phyloP scores from a whole-genome alignment of 2,113 vertebrate genomes.

The Mastomys coucha region DNA sequence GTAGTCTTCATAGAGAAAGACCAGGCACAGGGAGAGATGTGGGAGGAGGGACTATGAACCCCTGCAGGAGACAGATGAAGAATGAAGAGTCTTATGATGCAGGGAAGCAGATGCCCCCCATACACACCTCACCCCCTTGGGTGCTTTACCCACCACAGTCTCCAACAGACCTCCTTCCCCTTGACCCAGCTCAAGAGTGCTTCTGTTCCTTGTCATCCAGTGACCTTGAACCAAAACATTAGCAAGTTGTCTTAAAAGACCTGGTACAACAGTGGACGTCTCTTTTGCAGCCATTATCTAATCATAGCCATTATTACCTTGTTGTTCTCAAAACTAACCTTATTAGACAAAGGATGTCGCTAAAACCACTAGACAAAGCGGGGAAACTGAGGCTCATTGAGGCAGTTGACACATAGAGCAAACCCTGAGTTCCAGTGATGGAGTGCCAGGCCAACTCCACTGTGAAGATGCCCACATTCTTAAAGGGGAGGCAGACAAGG shows the following conservation, averaged over 20 bases:
- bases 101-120: background rate
- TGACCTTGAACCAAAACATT: background rate
- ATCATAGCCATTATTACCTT: background rate
- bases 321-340: background rate
- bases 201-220: slow-evolving; percentile 5
- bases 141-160: background rate
- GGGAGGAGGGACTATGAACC: background rate
- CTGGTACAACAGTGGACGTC: background rate
- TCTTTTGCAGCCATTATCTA: background rate
- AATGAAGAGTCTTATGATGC: background rate
- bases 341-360: background rate
- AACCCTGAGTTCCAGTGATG: background rate
- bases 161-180: background rate
- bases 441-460: no score
- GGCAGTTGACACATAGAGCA: background rate
- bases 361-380: background rate
- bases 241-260: background rate
- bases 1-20: background rate
- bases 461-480: background rate
- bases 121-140: background rate
- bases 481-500: background rate
- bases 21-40: background rate
- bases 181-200: background rate
- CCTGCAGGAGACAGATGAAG: background rate
- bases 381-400: background rate